Percentiles rank a stretch among this genome's conserved stretches.
These are phyloP conservation scores for Ceratina calcarata DNA, from an alignment of 1,140 invertebrate genomes.

Conservation along the genomic window DNA sequence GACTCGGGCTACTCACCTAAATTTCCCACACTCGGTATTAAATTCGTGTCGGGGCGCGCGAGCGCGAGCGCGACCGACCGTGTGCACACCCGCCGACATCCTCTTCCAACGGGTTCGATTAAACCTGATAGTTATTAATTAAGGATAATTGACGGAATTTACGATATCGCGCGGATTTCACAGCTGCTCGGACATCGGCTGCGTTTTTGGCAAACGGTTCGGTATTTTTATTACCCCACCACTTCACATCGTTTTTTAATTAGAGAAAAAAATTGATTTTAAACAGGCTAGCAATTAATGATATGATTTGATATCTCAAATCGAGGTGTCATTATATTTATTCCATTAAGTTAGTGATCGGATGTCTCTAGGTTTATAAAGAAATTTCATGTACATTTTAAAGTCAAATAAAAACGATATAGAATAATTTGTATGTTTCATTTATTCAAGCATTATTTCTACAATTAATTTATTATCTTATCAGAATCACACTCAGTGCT, in stretches of 20 bases:
- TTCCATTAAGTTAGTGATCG: no score
- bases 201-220: conserved; percentile 7
- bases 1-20: conserved; percentile 71
- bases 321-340: no score
- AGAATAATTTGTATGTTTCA: not conserved
- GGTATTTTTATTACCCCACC: not conserved
- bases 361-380: no score
- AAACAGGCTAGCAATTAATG: no score
- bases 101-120: conserved; percentile 39
- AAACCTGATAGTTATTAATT: conserved; percentile 74
- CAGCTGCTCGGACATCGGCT: conserved; percentile 16
- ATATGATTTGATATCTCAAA: no score
- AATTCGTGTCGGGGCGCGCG: conserved; percentile 61
- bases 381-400: no score
- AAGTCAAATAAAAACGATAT: no score
- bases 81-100: not conserved
- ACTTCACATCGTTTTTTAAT: not conserved
- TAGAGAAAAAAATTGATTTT: no score
- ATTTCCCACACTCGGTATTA: conserved; percentile 71
- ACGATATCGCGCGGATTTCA: conserved; percentile 69
- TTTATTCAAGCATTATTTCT: not conserved
- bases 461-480: no score
- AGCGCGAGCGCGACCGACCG: not conserved
- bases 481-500: no score
- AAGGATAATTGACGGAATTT: conserved; percentile 75